phyloP scores from a whole-genome alignment of 2,113 vertebrate genomes.

The Pampusana beccarii region DNA sequence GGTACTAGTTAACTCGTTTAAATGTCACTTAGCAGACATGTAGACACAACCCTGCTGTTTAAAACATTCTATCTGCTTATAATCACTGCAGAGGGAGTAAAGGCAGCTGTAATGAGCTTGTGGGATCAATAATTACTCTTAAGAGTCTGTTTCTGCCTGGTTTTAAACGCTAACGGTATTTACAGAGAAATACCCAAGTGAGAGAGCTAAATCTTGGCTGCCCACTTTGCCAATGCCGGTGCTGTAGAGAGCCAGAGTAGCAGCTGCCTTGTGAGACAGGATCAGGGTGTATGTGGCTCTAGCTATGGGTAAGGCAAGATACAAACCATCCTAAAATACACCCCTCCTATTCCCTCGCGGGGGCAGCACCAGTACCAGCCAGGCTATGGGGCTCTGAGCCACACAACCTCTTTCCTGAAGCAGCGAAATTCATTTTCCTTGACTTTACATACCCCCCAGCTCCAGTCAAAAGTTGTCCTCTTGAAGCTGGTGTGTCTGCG shows the following conservation, averaged over 20 bases:
- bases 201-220: background rate
- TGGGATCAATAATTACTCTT: constrained; percentile 10
- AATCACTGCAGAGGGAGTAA: constrained; percentile 16
- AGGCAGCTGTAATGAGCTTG: background rate
- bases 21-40: constrained; percentile 9
- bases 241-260: background rate
- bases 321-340: background rate
- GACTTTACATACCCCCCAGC: background rate
- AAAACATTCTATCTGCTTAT: background rate
- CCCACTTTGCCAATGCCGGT: background rate
- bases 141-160: background rate
- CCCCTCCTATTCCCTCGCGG: background rate
- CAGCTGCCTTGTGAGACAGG: background rate
- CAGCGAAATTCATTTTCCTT: background rate
- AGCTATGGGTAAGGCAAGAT: background rate
- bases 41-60: constrained; percentile 23
- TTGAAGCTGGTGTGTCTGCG: background rate
- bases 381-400: fast-evolving
- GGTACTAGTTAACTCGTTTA: constrained; percentile 23
- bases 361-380: background rate
- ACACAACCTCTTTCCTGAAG: background rate
- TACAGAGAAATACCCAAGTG: background rate
- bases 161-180: background rate
- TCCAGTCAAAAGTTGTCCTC: background rate
- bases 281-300: fast-evolving